phyloP scores from a whole-genome alignment of 2,797 vertebrate species.

The Ispidina picta region DNA sequence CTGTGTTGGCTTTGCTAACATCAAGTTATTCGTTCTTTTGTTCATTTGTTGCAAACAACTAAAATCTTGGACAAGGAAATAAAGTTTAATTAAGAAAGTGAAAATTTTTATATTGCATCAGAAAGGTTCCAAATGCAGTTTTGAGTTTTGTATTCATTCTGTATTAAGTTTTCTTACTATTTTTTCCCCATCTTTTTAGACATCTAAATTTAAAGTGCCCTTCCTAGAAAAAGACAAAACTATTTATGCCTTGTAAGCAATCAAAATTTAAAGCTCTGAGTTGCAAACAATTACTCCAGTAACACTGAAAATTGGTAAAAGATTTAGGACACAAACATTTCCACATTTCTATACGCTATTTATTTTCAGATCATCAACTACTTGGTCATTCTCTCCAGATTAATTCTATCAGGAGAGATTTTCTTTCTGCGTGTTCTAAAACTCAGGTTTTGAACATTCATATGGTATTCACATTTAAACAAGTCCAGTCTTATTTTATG shows the following conservation, averaged over 20 bases:
- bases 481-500: neutral
- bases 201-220: slow-evolving; percentile 19
- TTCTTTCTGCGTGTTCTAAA: neutral
- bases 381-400: neutral
- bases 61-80: neutral
- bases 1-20: slow-evolving; percentile 63
- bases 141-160: neutral
- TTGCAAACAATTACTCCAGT: neutral
- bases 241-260: neutral
- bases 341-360: neutral
- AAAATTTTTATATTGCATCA: neutral
- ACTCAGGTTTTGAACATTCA: neutral
- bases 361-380: neutral
- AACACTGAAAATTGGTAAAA: neutral
- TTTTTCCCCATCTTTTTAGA: neutral
- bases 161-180: neutral
- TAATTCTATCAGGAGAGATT: neutral
- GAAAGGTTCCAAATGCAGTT: slow-evolving; percentile 26
- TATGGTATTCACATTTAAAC: neutral
- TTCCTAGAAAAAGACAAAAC: neutral
- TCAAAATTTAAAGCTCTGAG: neutral
- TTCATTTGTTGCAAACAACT: slow-evolving; percentile 65
- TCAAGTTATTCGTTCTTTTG: slow-evolving; percentile 63
- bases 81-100: neutral
- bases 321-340: neutral